Percentiles rank a stretch among this genome's conserved stretches.
Evolutionary conservation across 2,797 vertebrate species (phyloP).

Genomic region (Pagetopsis macropterus): DNA sequence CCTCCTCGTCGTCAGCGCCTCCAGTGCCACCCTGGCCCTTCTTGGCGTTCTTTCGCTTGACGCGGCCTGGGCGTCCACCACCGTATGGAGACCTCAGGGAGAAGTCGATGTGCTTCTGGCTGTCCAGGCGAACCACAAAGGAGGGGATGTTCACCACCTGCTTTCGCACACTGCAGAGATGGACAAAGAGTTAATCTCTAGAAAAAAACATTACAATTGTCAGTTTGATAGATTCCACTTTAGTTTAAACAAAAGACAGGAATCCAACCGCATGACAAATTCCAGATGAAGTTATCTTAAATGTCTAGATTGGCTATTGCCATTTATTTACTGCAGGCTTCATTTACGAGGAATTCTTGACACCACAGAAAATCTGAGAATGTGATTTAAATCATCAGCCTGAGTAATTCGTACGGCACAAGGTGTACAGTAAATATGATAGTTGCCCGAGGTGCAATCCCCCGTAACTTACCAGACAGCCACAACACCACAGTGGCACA

Average conservation of each 20-base stretch:
- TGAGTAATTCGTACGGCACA: neutral
- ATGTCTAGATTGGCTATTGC: neutral
- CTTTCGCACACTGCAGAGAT: slow-evolving; percentile 88
- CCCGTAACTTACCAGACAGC: slow-evolving; percentile 77
- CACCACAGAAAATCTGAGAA: slow-evolving; percentile 81
- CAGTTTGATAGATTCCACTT: neutral
- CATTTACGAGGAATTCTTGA: slow-evolving; percentile 88
- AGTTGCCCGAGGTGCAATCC: slow-evolving; percentile 81
- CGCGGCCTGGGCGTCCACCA: slow-evolving; percentile 90
- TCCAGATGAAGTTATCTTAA: neutral
- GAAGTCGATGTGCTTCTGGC: slow-evolving; percentile 97
- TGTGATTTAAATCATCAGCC: slow-evolving; percentile 81
- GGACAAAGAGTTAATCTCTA: neutral
- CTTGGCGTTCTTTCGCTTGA: slow-evolving; percentile 97
- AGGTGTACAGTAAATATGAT: slow-evolving; percentile 1
- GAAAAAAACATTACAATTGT: neutral
- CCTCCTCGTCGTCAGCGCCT: slow-evolving; percentile 91
- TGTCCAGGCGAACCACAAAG: slow-evolving; percentile 94
- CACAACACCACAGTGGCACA: slow-evolving; percentile 44
- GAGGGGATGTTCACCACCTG: slow-evolving; percentile 97
- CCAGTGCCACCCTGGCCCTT: slow-evolving; percentile 92
- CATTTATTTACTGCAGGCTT: slow-evolving; percentile 69
- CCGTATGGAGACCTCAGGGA: slow-evolving; percentile 94
- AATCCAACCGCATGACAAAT: neutral
- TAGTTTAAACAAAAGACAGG: no score